phyloP scores from a whole-genome alignment of 2,888 invertebrate species.

The Rosalia funebris region DNA sequence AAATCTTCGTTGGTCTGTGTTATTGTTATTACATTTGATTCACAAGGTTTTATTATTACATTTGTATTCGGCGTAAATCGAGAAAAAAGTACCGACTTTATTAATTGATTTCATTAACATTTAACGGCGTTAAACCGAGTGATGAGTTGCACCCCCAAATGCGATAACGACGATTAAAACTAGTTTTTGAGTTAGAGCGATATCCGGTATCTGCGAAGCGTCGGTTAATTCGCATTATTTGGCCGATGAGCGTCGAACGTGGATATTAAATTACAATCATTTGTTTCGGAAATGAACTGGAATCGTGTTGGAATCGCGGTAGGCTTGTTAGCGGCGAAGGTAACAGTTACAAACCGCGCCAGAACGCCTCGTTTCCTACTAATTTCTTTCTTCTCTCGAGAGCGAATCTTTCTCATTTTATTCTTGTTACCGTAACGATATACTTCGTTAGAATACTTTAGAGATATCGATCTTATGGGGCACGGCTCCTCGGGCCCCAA shows the following conservation, averaged over 20 bases:
- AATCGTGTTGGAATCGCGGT: slow-evolving; percentile 63
- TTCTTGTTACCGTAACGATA: slow-evolving; percentile 42
- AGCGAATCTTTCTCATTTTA: slow-evolving; percentile 14
- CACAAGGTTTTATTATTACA: too few species aligned
- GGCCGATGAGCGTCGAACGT: slow-evolving; percentile 53
- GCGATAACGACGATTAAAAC: slow-evolving; percentile 39
- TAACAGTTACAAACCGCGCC: slow-evolving; percentile 44
- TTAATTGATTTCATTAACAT: slow-evolving; percentile 10
- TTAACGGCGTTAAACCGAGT: slow-evolving; percentile 15
- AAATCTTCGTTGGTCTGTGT: too few species aligned
- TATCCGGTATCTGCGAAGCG: slow-evolving; percentile 14
- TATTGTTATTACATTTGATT: too few species aligned
- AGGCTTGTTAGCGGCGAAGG: slow-evolving; percentile 58
- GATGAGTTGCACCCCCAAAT: slow-evolving; percentile 34
- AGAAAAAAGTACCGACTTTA: too few species aligned
- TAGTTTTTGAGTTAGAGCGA: slow-evolving; percentile 36
- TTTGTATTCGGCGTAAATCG: too few species aligned
- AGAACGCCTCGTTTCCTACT: slow-evolving; percentile 41
- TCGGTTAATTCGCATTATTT: slow-evolving; percentile 59
- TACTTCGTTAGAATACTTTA: slow-evolving; percentile 36
- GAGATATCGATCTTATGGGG: slow-evolving; percentile 39
- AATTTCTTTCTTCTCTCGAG: slow-evolving; percentile 26
- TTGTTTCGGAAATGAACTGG: slow-evolving; percentile 65
- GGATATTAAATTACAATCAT: slow-evolving; percentile 65
- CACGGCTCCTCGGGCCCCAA: slow-evolving; percentile 26